Evolutionary conservation across 2,888 invertebrate species (phyloP).

Genomic region (Lagria hirta): DNA sequence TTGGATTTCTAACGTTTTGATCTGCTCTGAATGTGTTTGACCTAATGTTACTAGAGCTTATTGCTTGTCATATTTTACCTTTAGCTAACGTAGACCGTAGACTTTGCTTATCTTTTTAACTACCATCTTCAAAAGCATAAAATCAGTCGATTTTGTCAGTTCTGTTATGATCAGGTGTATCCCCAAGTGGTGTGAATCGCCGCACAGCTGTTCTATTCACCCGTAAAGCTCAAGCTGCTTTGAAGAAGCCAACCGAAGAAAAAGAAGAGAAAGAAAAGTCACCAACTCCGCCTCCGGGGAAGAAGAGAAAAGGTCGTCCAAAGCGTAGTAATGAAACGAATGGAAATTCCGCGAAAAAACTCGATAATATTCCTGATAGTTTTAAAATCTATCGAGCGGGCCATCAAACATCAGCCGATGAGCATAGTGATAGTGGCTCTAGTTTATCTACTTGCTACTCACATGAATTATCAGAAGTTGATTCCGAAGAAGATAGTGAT

Average conservation of each 20-base stretch:
- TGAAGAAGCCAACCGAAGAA: slow-evolving; percentile 52
- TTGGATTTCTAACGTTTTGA: too few species aligned
- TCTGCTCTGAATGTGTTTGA: too few species aligned
- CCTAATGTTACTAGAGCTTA: too few species aligned
- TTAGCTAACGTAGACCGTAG: too few species aligned
- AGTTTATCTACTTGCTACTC: slow-evolving; percentile 56
- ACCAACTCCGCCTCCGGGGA: slow-evolving; percentile 49
- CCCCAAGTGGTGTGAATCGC: slow-evolving; percentile 64
- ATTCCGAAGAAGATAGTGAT: slow-evolving; percentile 50
- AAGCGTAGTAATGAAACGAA: slow-evolving; percentile 45
- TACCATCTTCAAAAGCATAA: too few species aligned
- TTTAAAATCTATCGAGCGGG: slow-evolving; percentile 59
- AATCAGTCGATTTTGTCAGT: slow-evolving; percentile 2
- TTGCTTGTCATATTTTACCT: too few species aligned
- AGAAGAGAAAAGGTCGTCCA: slow-evolving; percentile 48
- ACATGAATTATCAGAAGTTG: slow-evolving; percentile 51
- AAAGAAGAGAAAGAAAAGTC: slow-evolving; percentile 52
- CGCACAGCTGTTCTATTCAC: slow-evolving; percentile 78
- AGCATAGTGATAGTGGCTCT: slow-evolving; percentile 51
- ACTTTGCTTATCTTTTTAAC: too few species aligned
- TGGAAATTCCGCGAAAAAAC: slow-evolving; percentile 29
- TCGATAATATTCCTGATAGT: slow-evolving; percentile 54
- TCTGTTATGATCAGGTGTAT: slow-evolving; percentile 40
- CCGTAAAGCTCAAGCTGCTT: slow-evolving; percentile 65
- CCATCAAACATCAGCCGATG: slow-evolving; percentile 48